Evolutionary conservation across 2,888 invertebrate genomes (phyloP), one percentile per base, ranked within the genome.

Genomic region (Archaeoteleia sp.): DNA sequence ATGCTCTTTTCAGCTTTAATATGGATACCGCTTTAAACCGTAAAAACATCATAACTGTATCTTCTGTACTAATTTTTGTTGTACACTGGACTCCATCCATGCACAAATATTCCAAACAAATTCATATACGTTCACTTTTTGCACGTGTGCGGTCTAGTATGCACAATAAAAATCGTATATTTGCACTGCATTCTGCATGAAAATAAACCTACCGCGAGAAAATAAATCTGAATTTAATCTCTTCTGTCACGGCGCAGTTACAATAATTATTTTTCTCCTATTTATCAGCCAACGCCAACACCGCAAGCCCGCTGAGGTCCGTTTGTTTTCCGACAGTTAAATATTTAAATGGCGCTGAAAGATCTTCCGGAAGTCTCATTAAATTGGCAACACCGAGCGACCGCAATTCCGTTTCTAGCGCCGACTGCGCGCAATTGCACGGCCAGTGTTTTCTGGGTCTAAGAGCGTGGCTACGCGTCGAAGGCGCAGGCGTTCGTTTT

Each of bases 401-500:
- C 58, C 61, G 53, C 55, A 65, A 39, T 57, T 60, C 55, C 53
- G 51, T 43, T 57, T 34, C 30, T 27, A 35, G 46, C 10, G 40
- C 48, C 40, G 20, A 20, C 20, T 20, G 20, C 20, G 20, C 20
- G 20, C 20, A 4, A 20, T 2, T 20, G 20, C 20, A 20, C 8
- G 39, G 60, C 20, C 40, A 20, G 60, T 37, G 66, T 32, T 34
- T 40, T 45, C 48, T 39, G 49, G 20, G 40, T 15, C 45, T 53
- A 34, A 48, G 42, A 55, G 43, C 58, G 63, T 51, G 61, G 15
- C 43, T 17, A 40, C 32, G 48, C 46, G 45, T 54, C 54, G 62
- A 77, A 66, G 67, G 81, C 82, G 82, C 82, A 82, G 75, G 82
- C 81, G 81, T 79, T 66, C 68, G 58, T 49, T 54, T 65, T 72